Evolutionary conservation across 2,888 invertebrate genomes (phyloP).

Genomic region (Phortica okadai): DNA sequence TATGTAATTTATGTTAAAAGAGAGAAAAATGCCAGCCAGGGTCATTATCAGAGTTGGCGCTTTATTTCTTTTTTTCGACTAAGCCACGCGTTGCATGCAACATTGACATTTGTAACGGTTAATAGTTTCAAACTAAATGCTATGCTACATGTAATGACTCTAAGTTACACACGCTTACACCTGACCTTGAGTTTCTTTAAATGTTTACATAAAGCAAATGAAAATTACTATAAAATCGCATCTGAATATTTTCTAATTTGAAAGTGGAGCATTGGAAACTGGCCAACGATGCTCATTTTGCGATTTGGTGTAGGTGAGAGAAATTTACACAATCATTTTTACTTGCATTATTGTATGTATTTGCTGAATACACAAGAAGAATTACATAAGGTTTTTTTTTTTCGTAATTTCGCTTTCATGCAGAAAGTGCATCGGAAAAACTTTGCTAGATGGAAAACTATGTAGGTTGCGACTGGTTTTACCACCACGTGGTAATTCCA

Average conservation of each 20-base stretch:
- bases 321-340: neutral
- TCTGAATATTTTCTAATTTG: neutral
- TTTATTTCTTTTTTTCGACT: conserved; percentile 42
- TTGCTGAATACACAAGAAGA: conserved; percentile 30
- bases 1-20: neutral
- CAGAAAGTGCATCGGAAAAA: neutral
- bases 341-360: conserved; percentile 26
- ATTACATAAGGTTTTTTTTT: conserved; percentile 29
- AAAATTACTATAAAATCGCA: neutral
- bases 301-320: neutral
- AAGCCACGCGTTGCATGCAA: conserved; percentile 54
- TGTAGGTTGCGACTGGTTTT: conserved; percentile 46
- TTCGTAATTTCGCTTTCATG: too few relatives aligned
- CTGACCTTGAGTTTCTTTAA: neutral
- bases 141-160: neutral
- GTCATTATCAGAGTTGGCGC: conserved; percentile 48
- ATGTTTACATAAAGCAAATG: neutral
- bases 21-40: conserved; percentile 48
- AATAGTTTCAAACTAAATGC: neutral
- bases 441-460: neutral
- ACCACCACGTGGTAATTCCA: conserved; percentile 62
- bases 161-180: neutral
- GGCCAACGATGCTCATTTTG: conserved; percentile 49
- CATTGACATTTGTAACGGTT: conserved; percentile 55
- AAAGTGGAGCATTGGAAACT: conserved; percentile 54